Percentiles rank a stretch among this genome's conserved stretches.
Conservation (phyloP, 2,113 vertebrate genomes). For the Toxotes chatareus region DNA sequence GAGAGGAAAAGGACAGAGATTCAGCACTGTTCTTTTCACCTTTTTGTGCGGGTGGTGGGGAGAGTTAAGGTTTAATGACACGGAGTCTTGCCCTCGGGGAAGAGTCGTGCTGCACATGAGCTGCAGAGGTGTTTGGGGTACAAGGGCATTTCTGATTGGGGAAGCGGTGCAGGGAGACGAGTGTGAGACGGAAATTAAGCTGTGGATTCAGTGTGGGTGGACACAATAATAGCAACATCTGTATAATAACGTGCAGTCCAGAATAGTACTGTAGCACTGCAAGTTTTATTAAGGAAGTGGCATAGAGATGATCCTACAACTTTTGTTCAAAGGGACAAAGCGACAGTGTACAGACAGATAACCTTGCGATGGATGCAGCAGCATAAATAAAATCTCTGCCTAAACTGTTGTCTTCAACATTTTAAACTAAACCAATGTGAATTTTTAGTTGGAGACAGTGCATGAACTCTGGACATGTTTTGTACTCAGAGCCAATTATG, state of each 20-base stretch:
- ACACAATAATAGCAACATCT: slow-evolving; percentile 28
- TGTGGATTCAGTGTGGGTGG: slow-evolving; percentile 9
- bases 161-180: background rate
- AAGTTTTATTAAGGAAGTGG: background rate
- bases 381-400: background rate
- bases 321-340: background rate
- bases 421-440: background rate
- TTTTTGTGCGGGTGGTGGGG: slow-evolving; percentile 28
- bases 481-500: no score
- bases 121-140: slow-evolving; percentile 41
- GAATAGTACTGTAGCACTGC: background rate
- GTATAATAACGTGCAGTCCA: background rate
- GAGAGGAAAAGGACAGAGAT: slow-evolving; percentile 16
- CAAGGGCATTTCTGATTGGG: slow-evolving; percentile 45
- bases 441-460: no score
- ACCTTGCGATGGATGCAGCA: no score
- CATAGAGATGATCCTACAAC: background rate
- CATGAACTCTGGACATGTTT: no score
- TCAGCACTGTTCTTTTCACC: slow-evolving; percentile 37
- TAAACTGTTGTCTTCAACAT: no score
- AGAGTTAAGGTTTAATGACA: slow-evolving; percentile 65
- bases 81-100: slow-evolving; percentile 38
- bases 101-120: slow-evolving; percentile 13
- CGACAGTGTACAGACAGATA: background rate
- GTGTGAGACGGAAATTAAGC: slow-evolving; percentile 1